Percentiles rank a stretch among this genome's conserved stretches.
Conservation (phyloP, 2,113 vertebrate species). For the Psittacula cyanocephala region DNA sequence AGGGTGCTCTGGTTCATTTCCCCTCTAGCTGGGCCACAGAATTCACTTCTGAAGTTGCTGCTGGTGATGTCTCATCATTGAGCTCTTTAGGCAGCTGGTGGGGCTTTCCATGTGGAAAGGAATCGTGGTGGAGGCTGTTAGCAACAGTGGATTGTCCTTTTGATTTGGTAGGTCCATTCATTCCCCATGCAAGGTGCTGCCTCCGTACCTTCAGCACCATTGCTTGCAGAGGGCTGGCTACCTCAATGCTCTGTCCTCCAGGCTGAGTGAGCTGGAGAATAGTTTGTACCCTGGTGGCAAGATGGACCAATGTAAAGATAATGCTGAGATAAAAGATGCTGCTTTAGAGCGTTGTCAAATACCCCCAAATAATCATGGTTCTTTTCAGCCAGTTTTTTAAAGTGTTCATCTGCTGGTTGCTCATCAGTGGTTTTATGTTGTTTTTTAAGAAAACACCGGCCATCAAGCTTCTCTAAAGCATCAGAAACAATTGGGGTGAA, state of each 20-base stretch:
- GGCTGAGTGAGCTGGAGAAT: background rate
- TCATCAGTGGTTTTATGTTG: background rate
- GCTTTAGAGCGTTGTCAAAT: background rate
- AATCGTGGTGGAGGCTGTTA: background rate
- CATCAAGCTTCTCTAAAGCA: background rate
- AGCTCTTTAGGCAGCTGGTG: background rate
- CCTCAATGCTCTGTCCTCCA: background rate
- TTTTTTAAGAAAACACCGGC: background rate
- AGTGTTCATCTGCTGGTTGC: background rate
- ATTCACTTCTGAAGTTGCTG: background rate
- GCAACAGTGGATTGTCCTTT: background rate
- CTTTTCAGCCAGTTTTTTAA: slow-evolving; percentile 22
- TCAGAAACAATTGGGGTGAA: slow-evolving; percentile 37
- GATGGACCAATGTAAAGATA: background rate
- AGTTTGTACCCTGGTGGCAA: background rate
- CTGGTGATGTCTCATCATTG: background rate
- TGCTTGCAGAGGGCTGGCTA: background rate
- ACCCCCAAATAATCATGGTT: background rate
- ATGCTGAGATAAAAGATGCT: background rate
- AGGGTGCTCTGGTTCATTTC: background rate
- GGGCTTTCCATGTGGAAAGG: background rate
- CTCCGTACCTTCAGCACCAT: background rate
- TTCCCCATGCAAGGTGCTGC: accelerated
- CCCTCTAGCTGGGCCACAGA: background rate
- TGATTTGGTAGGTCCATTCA: background rate